Percentiles rank a stretch among this genome's conserved stretches.
These are phyloP conservation scores for Trypoxylus dichotomus DNA, from an alignment of 1,140 invertebrate species.

Conservation along the genomic window DNA sequence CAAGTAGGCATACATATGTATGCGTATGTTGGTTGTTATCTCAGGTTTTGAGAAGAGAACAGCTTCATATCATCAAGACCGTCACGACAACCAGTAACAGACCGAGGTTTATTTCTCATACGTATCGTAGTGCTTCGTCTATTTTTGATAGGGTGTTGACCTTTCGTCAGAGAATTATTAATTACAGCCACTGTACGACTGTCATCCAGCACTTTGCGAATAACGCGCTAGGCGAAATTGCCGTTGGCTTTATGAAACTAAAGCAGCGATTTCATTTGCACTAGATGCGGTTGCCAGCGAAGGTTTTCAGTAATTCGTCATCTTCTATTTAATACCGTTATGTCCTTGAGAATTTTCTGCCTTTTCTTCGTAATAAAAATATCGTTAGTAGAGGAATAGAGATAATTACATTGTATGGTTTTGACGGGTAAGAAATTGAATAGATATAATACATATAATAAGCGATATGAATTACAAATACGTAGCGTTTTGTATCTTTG, in stretches of 20 bases:
- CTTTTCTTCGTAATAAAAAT: neutral
- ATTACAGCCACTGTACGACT: neutral
- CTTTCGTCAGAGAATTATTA: slow-evolving; percentile 9
- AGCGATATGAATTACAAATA: too few species aligned
- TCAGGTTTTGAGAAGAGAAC: neutral
- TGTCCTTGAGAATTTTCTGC: neutral
- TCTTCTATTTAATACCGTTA: neutral
- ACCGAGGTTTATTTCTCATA: neutral
- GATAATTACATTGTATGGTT: too few species aligned
- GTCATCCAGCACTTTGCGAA: neutral
- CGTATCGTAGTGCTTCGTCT: neutral
- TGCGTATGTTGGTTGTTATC: neutral
- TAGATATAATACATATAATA: too few species aligned
- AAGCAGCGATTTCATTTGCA: too few species aligned
- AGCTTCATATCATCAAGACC: neutral
- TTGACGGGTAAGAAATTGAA: too few species aligned
- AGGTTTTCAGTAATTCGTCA: neutral
- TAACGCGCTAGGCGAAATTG: neutral
- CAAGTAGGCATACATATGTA: neutral
- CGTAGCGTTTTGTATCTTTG: too few species aligned
- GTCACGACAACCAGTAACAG: neutral
- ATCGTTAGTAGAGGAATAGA: too few species aligned
- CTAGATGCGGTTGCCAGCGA: neutral
- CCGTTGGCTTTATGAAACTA: neutral
- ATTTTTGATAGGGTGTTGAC: slow-evolving; percentile 6